Conservation (phyloP, 2,888 invertebrate species). For the Ochropleura leucogaster region DNA sequence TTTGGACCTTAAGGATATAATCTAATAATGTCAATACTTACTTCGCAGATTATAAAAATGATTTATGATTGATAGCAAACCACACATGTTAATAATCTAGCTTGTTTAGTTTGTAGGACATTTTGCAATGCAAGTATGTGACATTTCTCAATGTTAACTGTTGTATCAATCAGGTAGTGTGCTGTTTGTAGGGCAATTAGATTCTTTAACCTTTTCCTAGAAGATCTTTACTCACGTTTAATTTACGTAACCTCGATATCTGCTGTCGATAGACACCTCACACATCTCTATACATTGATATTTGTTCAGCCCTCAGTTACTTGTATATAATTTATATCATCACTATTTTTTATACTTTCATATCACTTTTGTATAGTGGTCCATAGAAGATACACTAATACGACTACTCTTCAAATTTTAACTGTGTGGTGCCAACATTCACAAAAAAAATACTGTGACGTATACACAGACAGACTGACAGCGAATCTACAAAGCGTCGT, state of each 20-base stretch:
- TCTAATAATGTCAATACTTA: background rate
- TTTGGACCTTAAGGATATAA: background rate
- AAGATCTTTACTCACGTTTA: background rate
- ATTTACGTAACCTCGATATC: background rate
- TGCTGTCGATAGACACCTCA: no score
- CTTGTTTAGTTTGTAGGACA: conserved; percentile 18
- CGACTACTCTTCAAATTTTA: no score
- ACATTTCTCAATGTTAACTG: conserved; percentile 39
- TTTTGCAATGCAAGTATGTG: conserved; percentile 39
- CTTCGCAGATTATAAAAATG: background rate
- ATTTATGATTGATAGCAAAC: background rate
- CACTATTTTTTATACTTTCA: no score
- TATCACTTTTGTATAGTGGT: no score
- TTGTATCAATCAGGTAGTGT: conserved; percentile 30
- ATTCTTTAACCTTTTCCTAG: conserved; percentile 35
- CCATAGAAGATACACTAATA: no score
- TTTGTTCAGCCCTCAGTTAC: no score
- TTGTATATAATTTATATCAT: no score
- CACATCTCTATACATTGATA: no score
- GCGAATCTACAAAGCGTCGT: no score
- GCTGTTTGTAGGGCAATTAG: conserved; percentile 27
- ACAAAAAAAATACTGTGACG: no score
- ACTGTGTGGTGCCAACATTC: no score
- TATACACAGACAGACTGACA: no score
- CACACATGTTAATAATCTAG: background rate